phyloP scores from a whole-genome alignment of 2,888 invertebrate species.

The Clanis bilineata region DNA sequence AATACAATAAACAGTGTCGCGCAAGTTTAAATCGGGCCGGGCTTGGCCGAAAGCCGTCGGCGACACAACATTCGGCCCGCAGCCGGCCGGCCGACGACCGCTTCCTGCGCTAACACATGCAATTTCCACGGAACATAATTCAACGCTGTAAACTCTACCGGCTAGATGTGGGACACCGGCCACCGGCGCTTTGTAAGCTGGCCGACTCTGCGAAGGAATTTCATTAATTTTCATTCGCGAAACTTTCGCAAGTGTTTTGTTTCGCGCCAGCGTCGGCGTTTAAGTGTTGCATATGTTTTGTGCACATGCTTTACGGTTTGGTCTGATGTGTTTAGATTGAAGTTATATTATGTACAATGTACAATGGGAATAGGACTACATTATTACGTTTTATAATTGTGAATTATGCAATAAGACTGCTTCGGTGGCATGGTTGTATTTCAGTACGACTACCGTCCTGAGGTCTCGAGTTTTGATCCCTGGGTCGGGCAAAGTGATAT shows the following conservation, averaged over 20 bases:
- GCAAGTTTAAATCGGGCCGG: conserved; percentile 1
- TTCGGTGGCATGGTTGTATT: too few relatives aligned
- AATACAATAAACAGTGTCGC: not conserved
- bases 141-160: conserved; percentile 28
- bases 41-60: not conserved
- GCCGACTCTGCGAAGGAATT: conserved; percentile 50
- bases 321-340: not conserved
- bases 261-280: conserved; percentile 14
- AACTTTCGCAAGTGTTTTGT: conserved; percentile 44
- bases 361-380: too few relatives aligned
- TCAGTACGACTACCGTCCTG: too few relatives aligned
- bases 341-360: too few relatives aligned
- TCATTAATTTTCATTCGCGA: conserved; percentile 71
- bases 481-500: too few relatives aligned
- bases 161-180: conserved; percentile 1
- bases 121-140: conserved; percentile 36
- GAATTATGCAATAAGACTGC: too few relatives aligned
- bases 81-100: conserved; percentile 19
- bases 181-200: conserved; percentile 47
- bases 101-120: conserved; percentile 33
- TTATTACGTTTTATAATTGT: too few relatives aligned
- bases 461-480: too few relatives aligned
- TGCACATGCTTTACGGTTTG: not conserved
- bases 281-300: not conserved
- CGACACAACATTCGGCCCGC: not conserved